phyloP scores from a whole-genome alignment of 2,113 vertebrate genomes.

The Leptodactylus fuscus region DNA sequence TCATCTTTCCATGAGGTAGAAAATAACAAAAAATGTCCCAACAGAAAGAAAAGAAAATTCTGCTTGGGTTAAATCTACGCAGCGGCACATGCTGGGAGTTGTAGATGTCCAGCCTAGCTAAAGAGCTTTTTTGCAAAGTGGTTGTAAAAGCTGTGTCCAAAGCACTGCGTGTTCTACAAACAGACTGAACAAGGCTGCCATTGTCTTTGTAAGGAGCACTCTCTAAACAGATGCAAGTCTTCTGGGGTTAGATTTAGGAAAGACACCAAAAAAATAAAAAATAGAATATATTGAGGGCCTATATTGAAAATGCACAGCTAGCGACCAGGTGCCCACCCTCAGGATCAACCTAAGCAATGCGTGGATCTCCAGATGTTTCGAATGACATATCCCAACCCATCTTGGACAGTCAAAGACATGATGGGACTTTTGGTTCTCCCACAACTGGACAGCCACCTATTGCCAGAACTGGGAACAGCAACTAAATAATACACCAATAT shows the following conservation, averaged over 20 bases:
- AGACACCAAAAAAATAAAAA: not conserved
- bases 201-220: slow-evolving; percentile 2
- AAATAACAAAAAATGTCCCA: slow-evolving; percentile 69
- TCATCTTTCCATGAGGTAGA: slow-evolving; percentile 80
- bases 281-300: not conserved
- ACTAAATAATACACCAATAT: too few species aligned
- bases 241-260: not conserved
- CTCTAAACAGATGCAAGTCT: not conserved
- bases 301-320: not conserved
- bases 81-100: slow-evolving; percentile 18
- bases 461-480: not conserved
- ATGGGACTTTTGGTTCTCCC: not conserved
- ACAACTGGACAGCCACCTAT: too few species aligned
- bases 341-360: not conserved
- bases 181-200: not conserved
- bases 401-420: not conserved
- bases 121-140: not conserved
- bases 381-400: not conserved
- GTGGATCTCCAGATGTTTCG: not conserved
- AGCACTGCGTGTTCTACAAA: slow-evolving; percentile 3
- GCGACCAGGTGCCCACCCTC: not conserved
- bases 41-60: slow-evolving; percentile 66
- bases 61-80: slow-evolving; percentile 52
- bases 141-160: slow-evolving; percentile 42
- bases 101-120: slow-evolving; percentile 36